A percentile compares a stretch with the other conserved stretches of the same genome.
Evolutionary conservation across 2,888 invertebrate genomes (phyloP).

Genomic region (Acrobasis repandana): DNA sequence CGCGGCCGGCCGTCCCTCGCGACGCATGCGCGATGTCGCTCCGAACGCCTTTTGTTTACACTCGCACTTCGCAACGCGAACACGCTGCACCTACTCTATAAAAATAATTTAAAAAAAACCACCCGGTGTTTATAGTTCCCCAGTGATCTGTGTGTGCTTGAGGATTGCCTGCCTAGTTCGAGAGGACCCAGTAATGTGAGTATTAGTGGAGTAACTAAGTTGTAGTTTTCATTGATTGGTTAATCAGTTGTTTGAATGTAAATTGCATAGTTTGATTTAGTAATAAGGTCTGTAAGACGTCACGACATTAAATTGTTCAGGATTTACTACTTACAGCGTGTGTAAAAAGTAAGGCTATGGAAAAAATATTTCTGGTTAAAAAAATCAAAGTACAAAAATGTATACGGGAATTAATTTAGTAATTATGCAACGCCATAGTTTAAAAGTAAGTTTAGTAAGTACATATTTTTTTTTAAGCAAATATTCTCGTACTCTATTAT

Average conservation of each 20-base stretch:
- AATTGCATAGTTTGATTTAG: conserved; percentile 7
- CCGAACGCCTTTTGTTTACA: conserved; percentile 10
- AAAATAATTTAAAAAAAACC: neutral
- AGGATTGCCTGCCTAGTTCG: neutral
- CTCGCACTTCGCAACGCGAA: conserved; percentile 2
- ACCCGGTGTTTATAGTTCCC: neutral
- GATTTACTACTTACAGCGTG: no score
- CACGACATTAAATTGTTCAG: no score
- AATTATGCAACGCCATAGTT: no score
- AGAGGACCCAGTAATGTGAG: conserved; percentile 6
- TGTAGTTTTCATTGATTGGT: conserved; percentile 16
- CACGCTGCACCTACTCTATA: neutral
- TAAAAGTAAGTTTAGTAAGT: no score
- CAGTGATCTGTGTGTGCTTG: neutral
- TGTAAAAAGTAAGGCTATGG: no score
- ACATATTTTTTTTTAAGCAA: no score
- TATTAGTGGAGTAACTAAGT: neutral
- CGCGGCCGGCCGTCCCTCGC: conserved; percentile 35
- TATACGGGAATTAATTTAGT: no score
- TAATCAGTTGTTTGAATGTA: conserved; percentile 3
- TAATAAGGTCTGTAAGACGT: neutral
- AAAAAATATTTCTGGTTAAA: no score
- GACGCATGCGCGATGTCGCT: conserved; percentile 48
- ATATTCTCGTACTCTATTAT: no score
- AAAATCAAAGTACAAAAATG: no score